Base-by-base conservation (phyloP, 2,797 vertebrate genomes). In the Kryptolebias ocellatus region DNA sequence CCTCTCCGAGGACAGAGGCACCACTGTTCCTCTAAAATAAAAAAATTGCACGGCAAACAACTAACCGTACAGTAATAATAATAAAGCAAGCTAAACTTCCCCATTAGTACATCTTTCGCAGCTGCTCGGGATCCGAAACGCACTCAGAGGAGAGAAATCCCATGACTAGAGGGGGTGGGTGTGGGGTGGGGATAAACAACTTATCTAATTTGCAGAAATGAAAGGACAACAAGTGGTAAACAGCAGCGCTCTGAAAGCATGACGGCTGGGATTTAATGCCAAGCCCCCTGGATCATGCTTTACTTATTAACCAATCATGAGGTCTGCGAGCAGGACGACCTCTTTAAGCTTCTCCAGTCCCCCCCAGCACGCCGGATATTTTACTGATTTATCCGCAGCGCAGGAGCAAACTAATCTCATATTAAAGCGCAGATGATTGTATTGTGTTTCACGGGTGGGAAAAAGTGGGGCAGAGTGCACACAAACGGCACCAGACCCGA, bases 241-340 rank as follows among this genome's bases (percentile, higher is more conserved):
- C 89, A 83, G 76, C 75, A 59, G 79, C 45, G 14, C 76, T 55
- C 62, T 70, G 65, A 67, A 75, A 83, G 86, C 84, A 81, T 87
- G 81, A 92, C 86, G 68, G 47, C 77, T n/a, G 75, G 29, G 80
- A 74, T 69, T 87, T 72, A 79, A 83, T 78, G 86, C 83, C 87
- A 88, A 89, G 84, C 79, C 76, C 72, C 72, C 78, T 64, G 77
- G 86, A 92, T 93, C 93, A 94, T 82, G 90, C 87, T 84, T 91
- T 87, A 85, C 91, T 91, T 89, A 92, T 93, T 94, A 93, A 91
- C 81, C 89, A 86, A 89, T 92, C 90, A 89, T 87, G 87, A 87
- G 88, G 85, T 90, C 76, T 74, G 79, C 67, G 74, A 59, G 74
- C 78, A 67, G 80, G 76, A 78, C n/a, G 14, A 79, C 84, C 78